Evolutionary conservation across 2,888 invertebrate genomes (phyloP), one percentile per base, ranked within the genome.

Genomic region (Bruchidius siliquastri): DNA sequence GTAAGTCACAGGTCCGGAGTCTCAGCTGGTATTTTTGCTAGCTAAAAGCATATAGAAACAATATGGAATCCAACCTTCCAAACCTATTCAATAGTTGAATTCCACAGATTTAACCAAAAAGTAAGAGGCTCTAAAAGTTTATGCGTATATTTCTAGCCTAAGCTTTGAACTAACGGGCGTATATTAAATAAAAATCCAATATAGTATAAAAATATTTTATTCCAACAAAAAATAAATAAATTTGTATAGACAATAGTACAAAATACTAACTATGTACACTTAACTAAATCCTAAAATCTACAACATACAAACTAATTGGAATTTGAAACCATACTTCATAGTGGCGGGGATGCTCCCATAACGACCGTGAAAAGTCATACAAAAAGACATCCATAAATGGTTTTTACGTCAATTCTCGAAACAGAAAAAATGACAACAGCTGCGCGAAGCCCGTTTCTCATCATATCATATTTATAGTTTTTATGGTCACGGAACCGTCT

Each of bases 391-490:
- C 72, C 73, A 73, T 73, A 74, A 76, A 76, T 71, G 67, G 75
- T 74, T 76, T 74, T 74, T 74, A 72, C 72, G 77, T 76, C 74
- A 77, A 77, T 78, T 76, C 73, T 72, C 73, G 73, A 78, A 75
- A 74, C 71, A 74, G 49, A 49, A 49, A 49, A 49, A 49, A 49
- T 49, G 49, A 73, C 73, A 80, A 80, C 85, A 84, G 84, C 84
- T 84, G 85, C 81, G 78, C 75, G 76, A 77, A 81, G 79, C 79
- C 79, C 80, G 82, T 74, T 85, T 85, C 85, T 83, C 85, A 85
- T 82, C 82, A 81, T 85, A 84, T 85, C 84, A 82, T 80, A 82
- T 84, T 82, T 81, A 83, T 80, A 80, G 75, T 83, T 82, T 83
- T 83, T 84, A 77, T 77, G 74, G 74, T 49, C 49, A 8, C 8